Percentiles rank a stretch among this genome's conserved stretches.
phyloP scores from a whole-genome alignment of 1,140 invertebrate species.

The Cylas formicarius region DNA sequence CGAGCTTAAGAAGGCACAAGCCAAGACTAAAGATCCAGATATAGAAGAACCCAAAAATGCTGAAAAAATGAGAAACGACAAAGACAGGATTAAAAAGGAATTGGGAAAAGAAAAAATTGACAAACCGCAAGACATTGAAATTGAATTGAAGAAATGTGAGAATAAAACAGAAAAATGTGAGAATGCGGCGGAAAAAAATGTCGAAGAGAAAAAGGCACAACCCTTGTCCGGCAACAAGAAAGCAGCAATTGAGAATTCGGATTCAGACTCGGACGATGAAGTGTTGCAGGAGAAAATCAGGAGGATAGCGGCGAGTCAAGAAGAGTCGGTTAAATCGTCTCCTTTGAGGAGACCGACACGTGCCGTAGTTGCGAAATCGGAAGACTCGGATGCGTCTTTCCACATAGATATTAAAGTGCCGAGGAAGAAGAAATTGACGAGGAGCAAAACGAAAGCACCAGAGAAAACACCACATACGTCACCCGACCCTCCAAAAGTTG shows the following conservation, averaged over 20 bases:
- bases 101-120: too few relatives aligned
- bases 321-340: neutral
- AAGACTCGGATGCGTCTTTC: constrained; percentile 29
- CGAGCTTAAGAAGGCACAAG: constrained; percentile 47
- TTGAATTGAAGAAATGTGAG: too few relatives aligned
- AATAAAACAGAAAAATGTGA: too few relatives aligned
- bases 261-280: constrained; percentile 14
- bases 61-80: constrained; percentile 16
- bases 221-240: neutral
- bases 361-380: constrained; percentile 22
- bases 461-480: constrained; percentile 1
- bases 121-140: too few relatives aligned
- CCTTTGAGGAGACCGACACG: constrained; percentile 5
- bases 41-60: constrained; percentile 31
- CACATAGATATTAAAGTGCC: constrained; percentile 25
- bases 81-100: too few relatives aligned
- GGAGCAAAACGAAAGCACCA: constrained; percentile 13
- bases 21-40: constrained; percentile 35
- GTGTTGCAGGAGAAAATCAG: constrained; percentile 13
- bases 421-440: constrained; percentile 28
- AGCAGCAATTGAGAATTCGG: constrained; percentile 1
- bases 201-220: neutral
- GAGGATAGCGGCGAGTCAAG: neutral
- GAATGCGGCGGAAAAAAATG: neutral
- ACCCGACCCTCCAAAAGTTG: neutral